A percentile compares a stretch with the other conserved stretches of the same genome.
Conservation (phyloP, 2,797 vertebrate genomes). For the Orestias chungarensis region DNA sequence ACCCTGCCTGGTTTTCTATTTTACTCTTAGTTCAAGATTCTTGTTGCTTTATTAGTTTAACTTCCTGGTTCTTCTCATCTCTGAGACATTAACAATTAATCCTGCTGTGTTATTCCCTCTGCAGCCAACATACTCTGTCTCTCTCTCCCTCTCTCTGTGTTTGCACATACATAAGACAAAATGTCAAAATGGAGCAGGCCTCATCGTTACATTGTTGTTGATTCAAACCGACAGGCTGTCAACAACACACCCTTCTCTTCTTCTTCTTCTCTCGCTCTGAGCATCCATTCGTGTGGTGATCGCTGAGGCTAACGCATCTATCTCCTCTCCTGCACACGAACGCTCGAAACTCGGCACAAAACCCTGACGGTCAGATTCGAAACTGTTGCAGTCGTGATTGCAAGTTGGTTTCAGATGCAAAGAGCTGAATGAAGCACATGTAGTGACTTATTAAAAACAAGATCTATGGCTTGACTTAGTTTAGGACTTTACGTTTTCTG, state of each 20-base stretch:
- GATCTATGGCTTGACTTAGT: not conserved
- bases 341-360: not conserved
- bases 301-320: not conserved
- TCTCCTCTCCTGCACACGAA: not conserved
- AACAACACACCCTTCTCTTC: constrained; percentile 47
- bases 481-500: not conserved
- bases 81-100: constrained; percentile 1
- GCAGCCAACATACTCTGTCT: not conserved
- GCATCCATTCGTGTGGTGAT: constrained; percentile 8
- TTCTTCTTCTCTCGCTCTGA: constrained; percentile 14
- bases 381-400: not conserved
- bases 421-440: no score
- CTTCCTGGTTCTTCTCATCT: not conserved
- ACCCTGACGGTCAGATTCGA: not conserved
- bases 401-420: not conserved
- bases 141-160: constrained; percentile 8
- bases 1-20: not conserved
- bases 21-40: not conserved
- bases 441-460: not conserved
- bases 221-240: constrained; percentile 70
- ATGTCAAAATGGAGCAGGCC: constrained; percentile 61
- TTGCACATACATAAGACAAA: constrained; percentile 17
- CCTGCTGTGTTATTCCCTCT: constrained; percentile 27
- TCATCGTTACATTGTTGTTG: constrained; percentile 54
- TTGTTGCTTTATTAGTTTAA: not conserved